phyloP scores from a whole-genome alignment of 2,113 vertebrate species.

The Rhineura floridana region DNA sequence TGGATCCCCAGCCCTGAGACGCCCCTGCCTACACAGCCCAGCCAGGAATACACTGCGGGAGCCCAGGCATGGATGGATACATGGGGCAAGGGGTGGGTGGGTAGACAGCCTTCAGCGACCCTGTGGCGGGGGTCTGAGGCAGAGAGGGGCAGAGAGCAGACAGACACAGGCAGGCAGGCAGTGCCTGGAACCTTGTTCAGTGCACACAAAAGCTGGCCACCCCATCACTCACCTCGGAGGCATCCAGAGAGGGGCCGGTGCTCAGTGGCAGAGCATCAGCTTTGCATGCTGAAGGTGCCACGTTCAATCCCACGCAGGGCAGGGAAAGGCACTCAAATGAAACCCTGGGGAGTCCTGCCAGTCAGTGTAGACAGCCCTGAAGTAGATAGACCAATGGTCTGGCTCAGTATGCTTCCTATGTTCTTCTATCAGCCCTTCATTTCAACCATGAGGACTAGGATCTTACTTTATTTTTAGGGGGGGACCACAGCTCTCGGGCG shows the following conservation, averaged over 20 bases:
- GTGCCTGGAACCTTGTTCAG: no score
- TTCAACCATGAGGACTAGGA: background rate
- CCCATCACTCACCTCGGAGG: background rate
- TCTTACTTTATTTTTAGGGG: background rate
- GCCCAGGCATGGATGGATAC: background rate
- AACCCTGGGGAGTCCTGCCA: no score
- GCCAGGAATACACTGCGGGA: background rate
- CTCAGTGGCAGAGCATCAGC: no score
- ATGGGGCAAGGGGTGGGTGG: constrained; percentile 2
- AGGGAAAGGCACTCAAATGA: no score
- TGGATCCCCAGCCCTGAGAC: constrained; percentile 29
- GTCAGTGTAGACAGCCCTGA: background rate
- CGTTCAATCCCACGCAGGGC: no score
- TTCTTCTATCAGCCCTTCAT: background rate
- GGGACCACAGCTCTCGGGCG: no score
- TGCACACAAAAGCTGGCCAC: no score
- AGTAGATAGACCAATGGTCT: no score
- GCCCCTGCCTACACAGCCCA: constrained; percentile 57
- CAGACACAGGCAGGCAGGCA: background rate
- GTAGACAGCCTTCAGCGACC: constrained; percentile 40
- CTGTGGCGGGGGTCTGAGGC: background rate
- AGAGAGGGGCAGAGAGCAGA: background rate
- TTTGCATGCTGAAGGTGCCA: no score
- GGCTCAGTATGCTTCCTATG: background rate
- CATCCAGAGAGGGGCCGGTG: no score